Conservation (phyloP, 1,140 invertebrate genomes). For the Cotesia vestalis region DNA sequence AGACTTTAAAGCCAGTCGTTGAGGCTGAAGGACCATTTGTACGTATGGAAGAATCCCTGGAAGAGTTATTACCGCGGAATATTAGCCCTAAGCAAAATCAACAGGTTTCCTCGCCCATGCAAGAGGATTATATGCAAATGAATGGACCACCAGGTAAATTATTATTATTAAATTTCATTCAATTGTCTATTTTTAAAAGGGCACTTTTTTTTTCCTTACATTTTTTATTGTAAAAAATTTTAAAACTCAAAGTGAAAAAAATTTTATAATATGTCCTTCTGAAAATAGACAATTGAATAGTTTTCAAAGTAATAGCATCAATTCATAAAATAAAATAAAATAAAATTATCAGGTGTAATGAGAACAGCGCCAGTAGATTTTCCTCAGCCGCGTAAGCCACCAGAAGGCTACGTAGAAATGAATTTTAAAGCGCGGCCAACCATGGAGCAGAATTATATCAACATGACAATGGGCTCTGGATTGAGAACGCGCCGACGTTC, state of each 20-base stretch:
- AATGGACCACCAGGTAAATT: constrained; percentile 61
- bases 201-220: no score
- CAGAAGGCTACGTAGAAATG: constrained; percentile 74
- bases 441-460: constrained; percentile 63
- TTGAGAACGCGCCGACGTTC: constrained; percentile 41
- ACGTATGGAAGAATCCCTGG: constrained; percentile 53
- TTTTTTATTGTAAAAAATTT: no score
- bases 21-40: constrained; percentile 60
- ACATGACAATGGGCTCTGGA: constrained; percentile 56
- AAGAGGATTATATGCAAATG: constrained; percentile 61
- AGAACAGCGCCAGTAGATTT: constrained; percentile 62
- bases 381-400: constrained; percentile 60
- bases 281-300: no score
- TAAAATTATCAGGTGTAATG: constrained; percentile 46
- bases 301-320: background rate
- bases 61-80: constrained; percentile 55
- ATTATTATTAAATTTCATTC: background rate
- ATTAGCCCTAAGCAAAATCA: constrained; percentile 52
- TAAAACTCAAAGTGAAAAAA: no score
- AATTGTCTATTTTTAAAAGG: no score
- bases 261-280: no score
- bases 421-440: constrained; percentile 58
- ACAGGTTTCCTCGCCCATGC: constrained; percentile 56
- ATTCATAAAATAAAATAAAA: background rate
- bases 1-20: constrained; percentile 61